phyloP scores from a whole-genome alignment of 1,140 invertebrate genomes.

The Uloborus diversus region DNA sequence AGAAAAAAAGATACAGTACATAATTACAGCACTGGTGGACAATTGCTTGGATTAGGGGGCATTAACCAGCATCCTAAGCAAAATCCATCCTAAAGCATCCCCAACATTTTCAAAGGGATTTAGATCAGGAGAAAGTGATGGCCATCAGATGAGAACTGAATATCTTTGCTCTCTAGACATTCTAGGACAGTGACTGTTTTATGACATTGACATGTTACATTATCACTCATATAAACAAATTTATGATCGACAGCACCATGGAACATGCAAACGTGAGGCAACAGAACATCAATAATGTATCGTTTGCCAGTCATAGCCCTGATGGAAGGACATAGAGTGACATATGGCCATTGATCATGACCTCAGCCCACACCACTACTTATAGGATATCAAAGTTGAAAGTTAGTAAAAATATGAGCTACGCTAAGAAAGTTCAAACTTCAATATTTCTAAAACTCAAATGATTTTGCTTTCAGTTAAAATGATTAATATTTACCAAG shows the following conservation, averaged over 20 bases:
- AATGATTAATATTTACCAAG: no score
- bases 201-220: background rate
- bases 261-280: conserved; percentile 4
- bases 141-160: background rate
- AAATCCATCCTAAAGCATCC: background rate
- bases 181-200: background rate
- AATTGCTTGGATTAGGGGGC: no score
- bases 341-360: background rate
- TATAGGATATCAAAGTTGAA: background rate
- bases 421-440: no score
- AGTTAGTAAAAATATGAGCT: no score
- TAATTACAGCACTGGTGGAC: no score
- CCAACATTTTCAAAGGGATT: conserved; percentile 1
- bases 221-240: background rate
- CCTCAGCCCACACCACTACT: background rate
- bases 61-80: no score
- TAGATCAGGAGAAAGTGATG: background rate
- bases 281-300: conserved; percentile 5
- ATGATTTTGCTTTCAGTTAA: no score
- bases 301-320: background rate
- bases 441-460: no score
- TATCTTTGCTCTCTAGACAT: background rate
- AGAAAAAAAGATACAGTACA: no score
- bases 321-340: background rate
- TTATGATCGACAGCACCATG: background rate